These are phyloP conservation scores for Allolobophora icterica DNA, from an alignment of 2,888 invertebrate genomes.

Conservation along the genomic window DNA sequence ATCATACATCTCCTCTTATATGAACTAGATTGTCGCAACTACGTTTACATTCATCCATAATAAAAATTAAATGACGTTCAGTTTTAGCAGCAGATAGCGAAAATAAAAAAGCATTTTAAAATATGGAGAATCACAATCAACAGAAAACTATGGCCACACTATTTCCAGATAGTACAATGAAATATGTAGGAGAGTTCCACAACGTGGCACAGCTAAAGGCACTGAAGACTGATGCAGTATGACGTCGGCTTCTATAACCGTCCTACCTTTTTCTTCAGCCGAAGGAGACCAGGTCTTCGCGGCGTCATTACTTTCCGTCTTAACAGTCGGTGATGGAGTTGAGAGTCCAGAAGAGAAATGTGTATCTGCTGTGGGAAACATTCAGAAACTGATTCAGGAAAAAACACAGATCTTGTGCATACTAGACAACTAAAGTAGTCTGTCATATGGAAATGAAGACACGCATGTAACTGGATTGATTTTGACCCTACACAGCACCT, in stretches of 20 bases:
- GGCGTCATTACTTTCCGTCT: conserved; percentile 46
- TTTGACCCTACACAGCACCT: neutral
- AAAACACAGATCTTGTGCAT: neutral
- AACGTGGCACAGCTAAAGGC: neutral
- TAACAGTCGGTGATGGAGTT: conserved; percentile 49
- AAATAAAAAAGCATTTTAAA: neutral
- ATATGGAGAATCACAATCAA: neutral
- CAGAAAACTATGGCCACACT: neutral
- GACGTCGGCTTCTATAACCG: neutral
- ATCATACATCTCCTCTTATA: too few species aligned
- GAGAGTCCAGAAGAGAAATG: conserved; percentile 49
- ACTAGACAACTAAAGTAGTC: too few species aligned
- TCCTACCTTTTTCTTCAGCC: conserved; percentile 44
- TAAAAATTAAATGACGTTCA: conserved; percentile 5
- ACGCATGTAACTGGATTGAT: neutral
- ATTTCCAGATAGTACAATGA: neutral
- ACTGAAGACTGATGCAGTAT: neutral
- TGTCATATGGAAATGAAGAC: neutral
- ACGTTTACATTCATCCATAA: neutral
- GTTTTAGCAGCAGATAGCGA: neutral
- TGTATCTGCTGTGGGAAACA: conserved; percentile 43
- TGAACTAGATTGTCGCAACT: too few species aligned
- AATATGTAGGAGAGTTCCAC: neutral
- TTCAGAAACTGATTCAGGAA: too few species aligned
- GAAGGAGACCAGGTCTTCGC: conserved; percentile 44